A percentile compares a stretch with the other conserved stretches of the same genome.
Evolutionary conservation across 2,797 vertebrate genomes (phyloP).

Genomic region (Labeo calbasu): DNA sequence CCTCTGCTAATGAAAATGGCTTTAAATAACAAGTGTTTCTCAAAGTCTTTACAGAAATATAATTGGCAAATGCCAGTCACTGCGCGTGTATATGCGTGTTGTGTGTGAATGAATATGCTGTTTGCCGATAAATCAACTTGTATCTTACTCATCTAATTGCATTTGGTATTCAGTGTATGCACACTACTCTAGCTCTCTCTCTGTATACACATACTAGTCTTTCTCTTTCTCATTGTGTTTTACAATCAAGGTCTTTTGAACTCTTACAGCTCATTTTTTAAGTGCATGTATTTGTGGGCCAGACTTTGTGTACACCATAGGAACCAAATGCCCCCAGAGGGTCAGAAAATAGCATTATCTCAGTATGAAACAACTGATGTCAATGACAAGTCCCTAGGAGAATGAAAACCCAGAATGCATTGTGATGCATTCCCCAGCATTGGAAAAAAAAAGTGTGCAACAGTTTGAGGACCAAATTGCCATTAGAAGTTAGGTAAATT

Average conservation of each 20-base stretch:
- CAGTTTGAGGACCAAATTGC: neutral
- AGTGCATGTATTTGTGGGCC: slow-evolving; percentile 26
- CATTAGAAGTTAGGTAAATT: neutral
- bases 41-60: slow-evolving; percentile 10
- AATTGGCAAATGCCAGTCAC: slow-evolving; percentile 15
- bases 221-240: slow-evolving; percentile 35
- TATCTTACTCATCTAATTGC: slow-evolving; percentile 53
- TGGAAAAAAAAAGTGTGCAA: neutral
- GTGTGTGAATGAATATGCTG: neutral
- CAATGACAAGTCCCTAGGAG: neutral
- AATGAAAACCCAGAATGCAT: neutral
- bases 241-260: slow-evolving; percentile 40
- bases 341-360: neutral
- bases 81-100: neutral
- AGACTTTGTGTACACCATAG: neutral
- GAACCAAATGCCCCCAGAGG: slow-evolving; percentile 14
- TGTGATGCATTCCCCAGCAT: neutral
- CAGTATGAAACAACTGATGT: slow-evolving; percentile 3
- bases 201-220: slow-evolving; percentile 12
- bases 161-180: slow-evolving; percentile 38
- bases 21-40: slow-evolving; percentile 42
- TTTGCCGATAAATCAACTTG: slow-evolving; percentile 48
- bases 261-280: slow-evolving; percentile 25
- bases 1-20: slow-evolving; percentile 44
- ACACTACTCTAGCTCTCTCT: slow-evolving; percentile 21